Percentiles rank a stretch among this genome's conserved stretches.
These are phyloP conservation scores for Pocota personata DNA, from an alignment of 2,888 invertebrate species.

Conservation along the genomic window DNA sequence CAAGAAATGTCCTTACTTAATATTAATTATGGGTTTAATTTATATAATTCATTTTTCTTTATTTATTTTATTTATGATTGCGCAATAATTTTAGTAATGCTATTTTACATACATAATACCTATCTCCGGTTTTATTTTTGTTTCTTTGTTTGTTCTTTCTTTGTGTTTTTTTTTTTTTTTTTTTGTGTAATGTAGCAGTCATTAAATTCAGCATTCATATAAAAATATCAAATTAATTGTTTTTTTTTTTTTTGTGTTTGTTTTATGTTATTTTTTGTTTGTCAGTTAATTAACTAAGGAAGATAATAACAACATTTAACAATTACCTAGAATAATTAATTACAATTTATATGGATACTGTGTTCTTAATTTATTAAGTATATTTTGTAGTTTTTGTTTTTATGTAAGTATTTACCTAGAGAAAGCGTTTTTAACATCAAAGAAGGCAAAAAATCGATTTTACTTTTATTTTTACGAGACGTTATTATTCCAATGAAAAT, in stretches of 20 bases:
- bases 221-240: slow-evolving; percentile 70
- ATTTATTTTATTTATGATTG: slow-evolving; percentile 46
- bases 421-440: slow-evolving; percentile 61
- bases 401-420: slow-evolving; percentile 44
- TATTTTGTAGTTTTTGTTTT: slow-evolving; percentile 36
- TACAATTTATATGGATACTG: slow-evolving; percentile 61
- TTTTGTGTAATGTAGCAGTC: slow-evolving; percentile 59
- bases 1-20: slow-evolving; percentile 59
- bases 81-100: slow-evolving; percentile 49
- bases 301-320: slow-evolving; percentile 70
- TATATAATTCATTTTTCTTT: slow-evolving; percentile 40
- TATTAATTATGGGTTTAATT: slow-evolving; percentile 46
- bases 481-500: slow-evolving; percentile 1
- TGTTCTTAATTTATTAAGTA: slow-evolving; percentile 27
- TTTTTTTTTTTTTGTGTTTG: slow-evolving; percentile 23
- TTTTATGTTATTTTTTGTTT: slow-evolving; percentile 2
- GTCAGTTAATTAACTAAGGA: slow-evolving; percentile 50
- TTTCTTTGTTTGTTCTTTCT: no score
- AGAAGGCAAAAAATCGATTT: slow-evolving; percentile 49
- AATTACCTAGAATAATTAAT: slow-evolving; percentile 66
- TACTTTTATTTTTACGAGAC: slow-evolving; percentile 4
- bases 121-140: slow-evolving; percentile 18
- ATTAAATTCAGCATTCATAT: slow-evolving; percentile 70
- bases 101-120: slow-evolving; percentile 49
- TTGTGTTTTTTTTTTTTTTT: slow-evolving; percentile 2